These are phyloP conservation scores for Mionectes macconnelli DNA, from an alignment of 2,113 vertebrate genomes.

Conservation along the genomic window DNA sequence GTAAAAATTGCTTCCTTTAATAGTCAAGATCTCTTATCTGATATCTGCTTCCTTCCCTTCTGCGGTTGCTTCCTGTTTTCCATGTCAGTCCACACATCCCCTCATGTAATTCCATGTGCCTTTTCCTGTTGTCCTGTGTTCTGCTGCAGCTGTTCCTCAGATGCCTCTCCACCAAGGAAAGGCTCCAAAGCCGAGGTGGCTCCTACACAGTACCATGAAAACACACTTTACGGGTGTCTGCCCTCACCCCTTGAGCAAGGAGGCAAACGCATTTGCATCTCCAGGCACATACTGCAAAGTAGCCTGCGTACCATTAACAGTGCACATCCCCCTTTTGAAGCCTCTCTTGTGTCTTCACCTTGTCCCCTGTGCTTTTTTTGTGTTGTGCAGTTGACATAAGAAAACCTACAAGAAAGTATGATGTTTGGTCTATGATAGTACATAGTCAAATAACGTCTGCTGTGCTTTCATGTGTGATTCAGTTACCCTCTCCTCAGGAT, in stretches of 20 bases:
- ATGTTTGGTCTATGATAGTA: neutral
- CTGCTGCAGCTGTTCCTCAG: constrained; percentile 39
- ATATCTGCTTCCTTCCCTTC: constrained; percentile 27
- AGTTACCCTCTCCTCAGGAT: neutral
- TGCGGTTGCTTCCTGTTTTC: constrained; percentile 44
- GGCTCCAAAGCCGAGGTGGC: neutral
- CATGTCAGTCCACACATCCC: neutral
- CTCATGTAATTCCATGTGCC: neutral
- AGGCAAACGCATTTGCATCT: neutral
- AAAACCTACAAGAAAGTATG: neutral
- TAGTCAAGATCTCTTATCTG: constrained; percentile 17
- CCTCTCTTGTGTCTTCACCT: neutral
- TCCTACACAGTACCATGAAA: neutral
- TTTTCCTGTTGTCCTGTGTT: constrained; percentile 39
- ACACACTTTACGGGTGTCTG: accelerated
- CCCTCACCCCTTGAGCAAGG: neutral
- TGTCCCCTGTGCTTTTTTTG: neutral
- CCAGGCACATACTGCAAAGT: neutral
- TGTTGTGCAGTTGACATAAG: neutral
- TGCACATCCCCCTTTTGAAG: neutral
- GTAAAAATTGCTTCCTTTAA: neutral
- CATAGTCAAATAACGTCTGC: neutral
- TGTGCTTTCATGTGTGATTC: neutral
- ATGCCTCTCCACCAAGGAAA: neutral
- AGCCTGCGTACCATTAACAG: accelerated